A percentile compares a stretch with the other conserved stretches of the same genome.
These are phyloP conservation scores for Lasioglossum albipes DNA, from an alignment of 1,140 invertebrate genomes.

Conservation along the genomic window DNA sequence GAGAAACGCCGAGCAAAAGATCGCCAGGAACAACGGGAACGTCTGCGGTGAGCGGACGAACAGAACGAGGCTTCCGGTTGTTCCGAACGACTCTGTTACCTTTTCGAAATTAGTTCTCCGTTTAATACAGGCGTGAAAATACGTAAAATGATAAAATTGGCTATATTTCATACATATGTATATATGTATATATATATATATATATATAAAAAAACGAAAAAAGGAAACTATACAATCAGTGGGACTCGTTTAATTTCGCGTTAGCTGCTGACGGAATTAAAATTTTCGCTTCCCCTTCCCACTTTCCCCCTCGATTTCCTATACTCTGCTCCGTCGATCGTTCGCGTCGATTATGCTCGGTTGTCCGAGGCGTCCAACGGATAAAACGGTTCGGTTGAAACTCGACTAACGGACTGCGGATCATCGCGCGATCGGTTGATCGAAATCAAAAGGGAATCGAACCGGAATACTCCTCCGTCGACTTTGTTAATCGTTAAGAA, in stretches of 20 bases:
- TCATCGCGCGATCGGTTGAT: too few species aligned
- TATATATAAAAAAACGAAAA: slow-evolving; percentile 29
- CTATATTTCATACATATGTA: slow-evolving; percentile 65
- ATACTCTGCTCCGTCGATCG: slow-evolving; percentile 31
- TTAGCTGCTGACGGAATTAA: slow-evolving; percentile 70
- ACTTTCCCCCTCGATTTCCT: slow-evolving; percentile 3
- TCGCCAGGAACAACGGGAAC: slow-evolving; percentile 22
- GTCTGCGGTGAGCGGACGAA: neutral
- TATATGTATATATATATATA: slow-evolving; percentile 57
- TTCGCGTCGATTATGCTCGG: slow-evolving; percentile 44
- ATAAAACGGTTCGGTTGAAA: slow-evolving; percentile 38
- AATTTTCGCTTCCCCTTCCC: slow-evolving; percentile 6
- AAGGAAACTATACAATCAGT: slow-evolving; percentile 72
- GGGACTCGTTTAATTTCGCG: slow-evolving; percentile 61
- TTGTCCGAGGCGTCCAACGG: slow-evolving; percentile 27
- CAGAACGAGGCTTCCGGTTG: neutral
- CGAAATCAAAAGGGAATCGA: too few species aligned
- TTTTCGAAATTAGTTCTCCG: slow-evolving; percentile 31
- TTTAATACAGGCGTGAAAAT: slow-evolving; percentile 57
- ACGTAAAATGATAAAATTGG: slow-evolving; percentile 68
- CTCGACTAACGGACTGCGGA: neutral
- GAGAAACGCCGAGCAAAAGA: slow-evolving; percentile 39
- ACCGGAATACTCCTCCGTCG: too few species aligned
- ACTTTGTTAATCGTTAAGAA: too few species aligned
- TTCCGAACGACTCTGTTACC: neutral